Percentiles rank a stretch among this genome's conserved stretches.
Evolutionary conservation across 2,888 invertebrate species (phyloP).

Genomic region (Heteromyza rotundicornis): DNA sequence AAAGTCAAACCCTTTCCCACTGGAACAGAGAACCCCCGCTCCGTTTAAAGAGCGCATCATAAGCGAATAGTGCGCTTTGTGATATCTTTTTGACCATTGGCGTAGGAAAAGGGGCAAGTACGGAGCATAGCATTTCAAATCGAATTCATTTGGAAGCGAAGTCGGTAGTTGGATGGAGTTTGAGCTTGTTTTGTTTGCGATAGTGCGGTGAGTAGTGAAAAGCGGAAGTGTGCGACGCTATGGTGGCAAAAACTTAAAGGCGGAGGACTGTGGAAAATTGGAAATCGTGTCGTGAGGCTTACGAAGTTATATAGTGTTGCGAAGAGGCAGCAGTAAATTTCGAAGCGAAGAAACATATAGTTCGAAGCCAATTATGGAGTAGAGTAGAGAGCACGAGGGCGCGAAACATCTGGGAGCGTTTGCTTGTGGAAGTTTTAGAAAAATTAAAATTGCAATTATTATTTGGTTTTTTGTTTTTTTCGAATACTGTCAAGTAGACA

Average conservation of each 20-base stretch:
- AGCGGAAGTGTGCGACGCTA: slow-evolving; percentile 27
- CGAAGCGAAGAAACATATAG: not conserved
- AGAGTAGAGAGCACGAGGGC: slow-evolving; percentile 7
- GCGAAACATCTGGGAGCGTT: too few species aligned
- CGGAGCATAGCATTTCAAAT: slow-evolving; percentile 24
- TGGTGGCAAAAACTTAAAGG: slow-evolving; percentile 25
- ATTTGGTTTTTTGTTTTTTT: slow-evolving; percentile 18
- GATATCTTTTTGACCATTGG: not conserved
- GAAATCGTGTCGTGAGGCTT: slow-evolving; percentile 8
- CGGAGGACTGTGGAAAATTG: slow-evolving; percentile 21
- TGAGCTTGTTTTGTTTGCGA: too few species aligned
- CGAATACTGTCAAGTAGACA: slow-evolving; percentile 25
- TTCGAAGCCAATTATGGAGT: slow-evolving; percentile 18
- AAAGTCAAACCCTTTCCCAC: too few species aligned
- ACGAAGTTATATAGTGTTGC: not conserved
- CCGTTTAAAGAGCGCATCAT: too few species aligned
- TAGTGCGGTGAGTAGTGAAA: slow-evolving; percentile 21
- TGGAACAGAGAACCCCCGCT: too few species aligned
- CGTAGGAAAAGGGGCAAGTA: slow-evolving; percentile 19
- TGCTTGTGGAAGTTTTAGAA: too few species aligned
- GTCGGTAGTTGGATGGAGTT: slow-evolving; percentile 12
- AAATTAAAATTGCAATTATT: too few species aligned
- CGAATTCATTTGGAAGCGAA: too few species aligned
- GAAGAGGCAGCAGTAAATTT: not conserved
- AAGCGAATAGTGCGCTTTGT: not conserved